These are phyloP conservation scores for Ametastegia equiseti DNA, from an alignment of 2,888 invertebrate species.

Conservation along the genomic window DNA sequence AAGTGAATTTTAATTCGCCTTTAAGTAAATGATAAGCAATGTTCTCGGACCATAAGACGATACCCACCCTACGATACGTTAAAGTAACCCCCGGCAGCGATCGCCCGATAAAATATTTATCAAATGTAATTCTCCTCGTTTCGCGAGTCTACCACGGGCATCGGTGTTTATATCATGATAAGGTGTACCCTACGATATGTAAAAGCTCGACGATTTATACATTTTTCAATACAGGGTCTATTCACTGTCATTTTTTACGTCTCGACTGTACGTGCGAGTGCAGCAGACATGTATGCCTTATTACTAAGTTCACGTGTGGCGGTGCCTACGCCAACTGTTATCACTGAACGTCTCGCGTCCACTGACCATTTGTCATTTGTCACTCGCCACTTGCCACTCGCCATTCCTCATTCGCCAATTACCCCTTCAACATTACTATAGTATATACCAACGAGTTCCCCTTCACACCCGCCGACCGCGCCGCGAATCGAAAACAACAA, in stretches of 20 bases:
- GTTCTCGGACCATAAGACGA: conserved; percentile 56
- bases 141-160: background rate
- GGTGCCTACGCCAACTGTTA: background rate
- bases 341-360: background rate
- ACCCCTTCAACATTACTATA: too few relatives aligned
- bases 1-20: conserved; percentile 27
- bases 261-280: conserved; percentile 8
- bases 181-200: background rate
- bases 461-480: background rate
- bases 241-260: conserved; percentile 47
- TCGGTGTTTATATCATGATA: background rate
- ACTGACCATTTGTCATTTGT: too few relatives aligned
- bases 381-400: too few relatives aligned
- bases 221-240: conserved; percentile 47
- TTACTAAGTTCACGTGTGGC: background rate
- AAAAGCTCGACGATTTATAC: background rate
- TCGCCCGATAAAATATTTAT: background rate
- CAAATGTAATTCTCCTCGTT: conserved; percentile 9
- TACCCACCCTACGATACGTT: conserved; percentile 23
- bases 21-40: conserved; percentile 57
- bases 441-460: too few relatives aligned
- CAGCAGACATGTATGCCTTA: background rate
- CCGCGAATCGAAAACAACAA: background rate
- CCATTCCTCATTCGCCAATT: too few relatives aligned
- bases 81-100: background rate